phyloP scores from a whole-genome alignment of 2,888 invertebrate genomes.

The Megalurothrips usitatus region DNA sequence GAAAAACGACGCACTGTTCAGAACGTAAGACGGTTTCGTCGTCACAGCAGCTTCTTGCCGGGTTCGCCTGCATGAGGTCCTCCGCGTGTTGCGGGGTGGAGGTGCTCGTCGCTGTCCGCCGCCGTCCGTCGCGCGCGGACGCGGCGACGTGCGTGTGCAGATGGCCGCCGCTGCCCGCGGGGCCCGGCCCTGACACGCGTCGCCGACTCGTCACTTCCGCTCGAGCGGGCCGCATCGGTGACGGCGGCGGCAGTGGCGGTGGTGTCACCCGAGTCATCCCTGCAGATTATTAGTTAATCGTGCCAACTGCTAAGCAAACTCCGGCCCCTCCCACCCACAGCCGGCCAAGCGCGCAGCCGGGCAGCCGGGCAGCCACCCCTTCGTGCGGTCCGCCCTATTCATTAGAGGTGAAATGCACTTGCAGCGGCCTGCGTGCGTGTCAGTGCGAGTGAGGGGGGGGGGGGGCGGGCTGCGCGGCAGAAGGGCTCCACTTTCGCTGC shows the following conservation, averaged over 20 bases:
- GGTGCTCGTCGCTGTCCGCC: too few relatives aligned
- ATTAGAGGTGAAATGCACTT: conserved; percentile 1
- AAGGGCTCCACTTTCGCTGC: too few relatives aligned
- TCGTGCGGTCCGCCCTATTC: neutral
- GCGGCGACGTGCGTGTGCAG: neutral
- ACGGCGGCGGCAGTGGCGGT: neutral
- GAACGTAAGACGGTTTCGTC: too few relatives aligned
- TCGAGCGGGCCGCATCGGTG: neutral
- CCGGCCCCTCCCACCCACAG: neutral
- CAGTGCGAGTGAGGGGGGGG: neutral
- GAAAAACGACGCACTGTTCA: too few relatives aligned
- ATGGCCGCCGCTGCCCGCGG: neutral
- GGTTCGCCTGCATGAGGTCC: too few relatives aligned
- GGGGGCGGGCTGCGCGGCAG: neutral
- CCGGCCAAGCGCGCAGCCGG: neutral
- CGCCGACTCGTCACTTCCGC: conserved; percentile 4
- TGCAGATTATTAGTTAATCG: conserved; percentile 23
- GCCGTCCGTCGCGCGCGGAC: too few relatives aligned
- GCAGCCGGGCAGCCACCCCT: neutral
- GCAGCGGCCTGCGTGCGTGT: neutral
- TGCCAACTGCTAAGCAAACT: conserved; percentile 2
- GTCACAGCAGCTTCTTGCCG: too few relatives aligned
- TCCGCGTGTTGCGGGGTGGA: too few relatives aligned
- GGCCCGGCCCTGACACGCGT: neutral
- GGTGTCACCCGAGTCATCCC: conserved; percentile 6